Percentiles rank a stretch among this genome's conserved stretches.
These are phyloP conservation scores for Mormyrops attenuatus DNA, from an alignment of 2,797 vertebrate species.

Conservation along the genomic window DNA sequence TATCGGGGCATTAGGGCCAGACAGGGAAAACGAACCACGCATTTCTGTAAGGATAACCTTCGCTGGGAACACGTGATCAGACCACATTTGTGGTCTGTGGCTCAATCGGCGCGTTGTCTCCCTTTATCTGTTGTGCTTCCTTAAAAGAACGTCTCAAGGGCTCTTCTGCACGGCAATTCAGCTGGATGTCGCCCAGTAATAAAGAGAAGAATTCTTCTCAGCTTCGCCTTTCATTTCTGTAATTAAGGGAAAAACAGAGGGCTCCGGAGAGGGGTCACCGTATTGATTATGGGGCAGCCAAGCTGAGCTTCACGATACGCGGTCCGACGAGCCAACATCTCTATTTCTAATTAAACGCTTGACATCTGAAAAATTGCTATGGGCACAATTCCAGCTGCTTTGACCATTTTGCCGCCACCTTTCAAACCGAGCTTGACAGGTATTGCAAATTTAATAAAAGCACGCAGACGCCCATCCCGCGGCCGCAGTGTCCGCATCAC, in stretches of 20 bases:
- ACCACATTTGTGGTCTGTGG: neutral
- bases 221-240: neutral
- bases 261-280: neutral
- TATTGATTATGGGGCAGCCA: neutral
- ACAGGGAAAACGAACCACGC: neutral
- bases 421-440: neutral
- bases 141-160: neutral
- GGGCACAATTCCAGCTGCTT: neutral
- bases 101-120: neutral
- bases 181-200: neutral
- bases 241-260: neutral
- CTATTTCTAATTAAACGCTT: neutral
- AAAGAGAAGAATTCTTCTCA: neutral
- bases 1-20: neutral
- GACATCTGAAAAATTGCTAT: neutral
- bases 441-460: conserved; percentile 7
- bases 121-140: neutral
- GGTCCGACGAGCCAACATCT: neutral
- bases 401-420: neutral
- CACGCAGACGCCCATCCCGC: neutral
- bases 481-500: neutral
- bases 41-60: neutral
- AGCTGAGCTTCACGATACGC: neutral
- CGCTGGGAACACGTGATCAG: neutral
- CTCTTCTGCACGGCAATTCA: neutral